Conservation (phyloP, 2,113 vertebrate species). For the Opisthocomus hoazin region DNA sequence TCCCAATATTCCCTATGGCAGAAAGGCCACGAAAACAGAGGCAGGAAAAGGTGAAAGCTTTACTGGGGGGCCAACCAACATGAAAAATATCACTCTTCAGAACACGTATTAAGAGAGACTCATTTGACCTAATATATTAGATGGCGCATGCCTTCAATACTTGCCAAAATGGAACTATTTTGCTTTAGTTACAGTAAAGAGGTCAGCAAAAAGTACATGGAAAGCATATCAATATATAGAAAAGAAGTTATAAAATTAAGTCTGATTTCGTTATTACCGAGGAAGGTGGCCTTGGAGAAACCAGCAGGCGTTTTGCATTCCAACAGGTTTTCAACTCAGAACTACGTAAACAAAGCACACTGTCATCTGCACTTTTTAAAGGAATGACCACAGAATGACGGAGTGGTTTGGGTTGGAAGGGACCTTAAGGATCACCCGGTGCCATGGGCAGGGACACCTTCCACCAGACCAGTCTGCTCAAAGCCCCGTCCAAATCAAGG, state of each 20-base stretch:
- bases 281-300: not conserved
- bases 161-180: not conserved
- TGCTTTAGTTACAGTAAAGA: not conserved
- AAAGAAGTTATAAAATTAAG: not conserved
- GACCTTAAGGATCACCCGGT: no score
- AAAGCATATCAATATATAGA: not conserved
- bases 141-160: not conserved
- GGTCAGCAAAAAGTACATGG: not conserved
- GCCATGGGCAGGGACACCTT: no score
- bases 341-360: not conserved
- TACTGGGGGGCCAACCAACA: not conserved
- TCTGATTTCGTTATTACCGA: not conserved
- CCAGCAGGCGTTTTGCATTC: not conserved
- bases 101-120: not conserved
- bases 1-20: not conserved
- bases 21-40: not conserved
- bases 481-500: no score
- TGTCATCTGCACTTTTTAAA: not conserved
- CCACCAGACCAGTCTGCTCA: no score
- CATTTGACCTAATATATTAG: not conserved
- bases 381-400: no score
- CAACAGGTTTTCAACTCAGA: not conserved
- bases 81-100: not conserved
- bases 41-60: not conserved
- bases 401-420: no score